Percentiles rank a stretch among this genome's conserved stretches.
These are phyloP conservation scores for Dryobates pubescens DNA, from an alignment of 2,797 vertebrate genomes.

Conservation along the genomic window DNA sequence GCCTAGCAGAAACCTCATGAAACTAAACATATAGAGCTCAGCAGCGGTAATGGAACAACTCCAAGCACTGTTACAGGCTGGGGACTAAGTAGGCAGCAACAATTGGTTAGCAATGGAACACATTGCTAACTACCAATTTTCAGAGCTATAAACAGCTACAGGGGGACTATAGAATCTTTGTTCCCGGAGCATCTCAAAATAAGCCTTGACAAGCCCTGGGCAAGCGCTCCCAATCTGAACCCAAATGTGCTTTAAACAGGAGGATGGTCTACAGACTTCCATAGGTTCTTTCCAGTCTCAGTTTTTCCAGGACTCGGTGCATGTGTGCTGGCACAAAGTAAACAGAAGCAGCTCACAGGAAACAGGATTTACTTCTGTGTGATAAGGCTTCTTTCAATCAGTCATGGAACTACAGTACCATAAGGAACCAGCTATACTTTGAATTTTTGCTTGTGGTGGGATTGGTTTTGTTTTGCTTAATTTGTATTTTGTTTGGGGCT, in stretches of 20 bases:
- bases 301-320: neutral
- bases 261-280: neutral
- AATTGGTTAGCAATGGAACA: neutral
- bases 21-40: neutral
- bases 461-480: neutral
- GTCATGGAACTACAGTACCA: neutral
- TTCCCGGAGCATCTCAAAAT: neutral
- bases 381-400: neutral
- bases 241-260: neutral
- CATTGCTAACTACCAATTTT: no score
- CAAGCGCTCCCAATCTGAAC: neutral
- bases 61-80: neutral
- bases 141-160: no score
- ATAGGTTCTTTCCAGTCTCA: neutral
- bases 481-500: neutral
- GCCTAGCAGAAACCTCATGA: neutral
- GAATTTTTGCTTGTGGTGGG: neutral
- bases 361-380: neutral
- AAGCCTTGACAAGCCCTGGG: accelerated
- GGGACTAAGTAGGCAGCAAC: neutral
- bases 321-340: neutral
- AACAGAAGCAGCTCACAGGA: neutral
- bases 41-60: neutral
- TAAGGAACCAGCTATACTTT: neutral
- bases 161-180: neutral